Percentiles rank a stretch among this genome's conserved stretches.
These are phyloP conservation scores for Bos javanicus DNA, from an alignment of 2,113 vertebrate species.

Conservation along the genomic window DNA sequence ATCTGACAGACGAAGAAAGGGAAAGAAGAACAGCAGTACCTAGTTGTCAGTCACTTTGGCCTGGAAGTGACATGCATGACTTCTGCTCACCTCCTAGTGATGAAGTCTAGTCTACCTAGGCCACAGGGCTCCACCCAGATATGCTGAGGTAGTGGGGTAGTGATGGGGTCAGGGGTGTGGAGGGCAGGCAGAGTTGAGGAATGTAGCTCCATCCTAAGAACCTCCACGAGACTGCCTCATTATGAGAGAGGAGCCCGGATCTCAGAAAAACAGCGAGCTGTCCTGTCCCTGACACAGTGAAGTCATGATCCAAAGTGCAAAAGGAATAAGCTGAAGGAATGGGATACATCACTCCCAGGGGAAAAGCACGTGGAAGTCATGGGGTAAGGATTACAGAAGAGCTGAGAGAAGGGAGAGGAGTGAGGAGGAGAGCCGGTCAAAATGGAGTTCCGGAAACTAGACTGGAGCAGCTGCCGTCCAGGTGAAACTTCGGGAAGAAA, in stretches of 20 bases:
- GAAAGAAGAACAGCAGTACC: neutral
- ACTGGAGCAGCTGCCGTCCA: neutral
- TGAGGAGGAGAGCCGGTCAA: neutral
- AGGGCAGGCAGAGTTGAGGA: neutral
- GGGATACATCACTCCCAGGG: fast-evolving
- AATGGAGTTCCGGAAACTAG: neutral
- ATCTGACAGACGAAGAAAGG: neutral
- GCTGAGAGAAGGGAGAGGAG: neutral
- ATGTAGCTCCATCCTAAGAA: neutral
- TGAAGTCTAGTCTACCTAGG: too few relatives aligned
- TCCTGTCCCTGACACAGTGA: neutral
- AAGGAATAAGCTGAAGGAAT: neutral
- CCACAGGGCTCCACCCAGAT: too few relatives aligned
- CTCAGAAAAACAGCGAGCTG: neutral
- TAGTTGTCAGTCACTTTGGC: neutral
- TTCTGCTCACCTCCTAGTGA: neutral
- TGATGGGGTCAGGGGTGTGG: neutral
- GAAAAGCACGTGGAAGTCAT: neutral
- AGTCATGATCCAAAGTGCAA: neutral
- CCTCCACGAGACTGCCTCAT: neutral
- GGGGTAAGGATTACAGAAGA: too few relatives aligned
- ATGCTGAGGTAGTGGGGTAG: neutral
- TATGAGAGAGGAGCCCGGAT: neutral
- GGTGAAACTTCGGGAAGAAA: neutral
- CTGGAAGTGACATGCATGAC: neutral